A percentile compares a stretch with the other conserved stretches of the same genome.
Conservation (phyloP, 2,797 vertebrate genomes). For the Botia kubotai region DNA sequence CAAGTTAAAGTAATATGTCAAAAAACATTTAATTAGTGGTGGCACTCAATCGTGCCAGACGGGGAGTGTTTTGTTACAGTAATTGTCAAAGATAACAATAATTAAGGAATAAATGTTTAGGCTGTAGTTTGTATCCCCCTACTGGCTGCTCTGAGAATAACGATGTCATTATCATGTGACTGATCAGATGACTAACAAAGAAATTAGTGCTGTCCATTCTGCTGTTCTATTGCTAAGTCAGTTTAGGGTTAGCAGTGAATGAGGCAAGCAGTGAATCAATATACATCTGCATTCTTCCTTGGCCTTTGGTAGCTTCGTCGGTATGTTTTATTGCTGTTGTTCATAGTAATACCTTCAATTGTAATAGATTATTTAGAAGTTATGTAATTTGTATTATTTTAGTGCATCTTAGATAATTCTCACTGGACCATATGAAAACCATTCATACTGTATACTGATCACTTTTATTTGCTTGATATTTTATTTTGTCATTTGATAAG, state of each 20-base stretch:
- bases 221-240: neutral
- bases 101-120: neutral
- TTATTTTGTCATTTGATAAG: conserved; percentile 1
- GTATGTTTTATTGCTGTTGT: neutral
- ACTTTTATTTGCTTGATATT: neutral
- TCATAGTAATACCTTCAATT: too few species aligned
- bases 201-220: neutral
- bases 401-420: neutral
- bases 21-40: too few species aligned
- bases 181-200: neutral
- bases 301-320: neutral
- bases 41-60: neutral
- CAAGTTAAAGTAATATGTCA: neutral
- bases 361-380: too few species aligned
- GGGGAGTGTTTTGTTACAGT: conserved; percentile 8
- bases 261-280: neutral
- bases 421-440: neutral
- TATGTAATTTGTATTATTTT: neutral
- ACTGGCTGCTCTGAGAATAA: neutral
- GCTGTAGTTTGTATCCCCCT: neutral
- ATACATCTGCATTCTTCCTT: neutral
- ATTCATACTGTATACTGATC: neutral
- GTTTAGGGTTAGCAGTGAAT: neutral
- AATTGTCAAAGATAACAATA: neutral
- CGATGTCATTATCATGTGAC: neutral